These are phyloP conservation scores for Panthera tigris DNA, from an alignment of 2,113 vertebrate genomes.

Conservation along the genomic window DNA sequence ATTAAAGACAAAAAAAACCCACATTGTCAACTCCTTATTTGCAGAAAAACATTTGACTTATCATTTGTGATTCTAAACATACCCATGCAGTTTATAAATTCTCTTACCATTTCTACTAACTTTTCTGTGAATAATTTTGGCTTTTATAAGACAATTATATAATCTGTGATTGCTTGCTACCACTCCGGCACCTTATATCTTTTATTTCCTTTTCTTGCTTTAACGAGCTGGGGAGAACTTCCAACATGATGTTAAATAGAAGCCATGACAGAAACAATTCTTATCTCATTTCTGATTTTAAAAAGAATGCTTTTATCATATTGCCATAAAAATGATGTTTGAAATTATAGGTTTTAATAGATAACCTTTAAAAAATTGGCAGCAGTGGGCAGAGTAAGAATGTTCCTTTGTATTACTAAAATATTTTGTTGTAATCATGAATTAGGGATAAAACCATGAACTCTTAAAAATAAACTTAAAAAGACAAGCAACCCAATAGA, in stretches of 20 bases:
- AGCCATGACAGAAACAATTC: not conserved
- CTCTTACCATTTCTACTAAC: not conserved
- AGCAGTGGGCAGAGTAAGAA: not conserved
- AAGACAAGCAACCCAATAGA: not conserved
- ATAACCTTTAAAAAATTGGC: not conserved
- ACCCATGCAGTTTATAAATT: not conserved
- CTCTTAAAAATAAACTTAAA: slow-evolving; percentile 31
- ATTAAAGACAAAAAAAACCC: not conserved
- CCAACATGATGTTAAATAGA: not conserved
- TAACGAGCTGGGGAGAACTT: not conserved
- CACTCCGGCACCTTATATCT: not conserved
- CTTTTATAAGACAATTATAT: not conserved
- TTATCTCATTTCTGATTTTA: not conserved
- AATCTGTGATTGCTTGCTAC: not conserved
- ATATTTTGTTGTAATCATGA: not conserved
- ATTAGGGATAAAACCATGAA: not conserved
- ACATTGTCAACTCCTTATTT: not conserved
- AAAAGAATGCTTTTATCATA: not conserved
- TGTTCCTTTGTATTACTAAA: not conserved
- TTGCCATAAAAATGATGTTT: not conserved
- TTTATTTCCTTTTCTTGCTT: not conserved
- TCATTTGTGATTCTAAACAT: not conserved
- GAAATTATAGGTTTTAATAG: not conserved
- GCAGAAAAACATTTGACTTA: not conserved
- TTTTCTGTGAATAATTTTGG: not conserved